phyloP scores from a whole-genome alignment of 2,888 invertebrate species.

The Vandiemenella viatica region DNA sequence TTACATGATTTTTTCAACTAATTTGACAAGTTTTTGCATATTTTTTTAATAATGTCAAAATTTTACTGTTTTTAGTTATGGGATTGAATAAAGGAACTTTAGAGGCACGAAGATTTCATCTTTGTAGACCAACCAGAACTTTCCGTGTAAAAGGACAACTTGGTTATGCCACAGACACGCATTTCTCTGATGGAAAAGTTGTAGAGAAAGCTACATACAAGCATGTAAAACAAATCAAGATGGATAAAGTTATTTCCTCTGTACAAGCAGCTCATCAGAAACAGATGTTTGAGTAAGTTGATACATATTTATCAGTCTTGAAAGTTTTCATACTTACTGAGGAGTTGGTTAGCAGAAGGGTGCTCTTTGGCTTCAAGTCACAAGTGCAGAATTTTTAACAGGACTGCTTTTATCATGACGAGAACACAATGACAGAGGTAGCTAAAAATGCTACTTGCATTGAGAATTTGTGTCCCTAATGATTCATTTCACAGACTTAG shows the following conservation, averaged over 20 bases:
- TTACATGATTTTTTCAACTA: too few species aligned
- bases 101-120: slow-evolving; percentile 38
- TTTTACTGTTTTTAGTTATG: slow-evolving; percentile 39
- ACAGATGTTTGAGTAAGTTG: slow-evolving; percentile 66
- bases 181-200: slow-evolving; percentile 53
- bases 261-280: slow-evolving; percentile 77
- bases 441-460: too few species aligned
- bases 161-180: slow-evolving; percentile 60
- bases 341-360: too few species aligned
- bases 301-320: neutral
- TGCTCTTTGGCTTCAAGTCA: too few species aligned
- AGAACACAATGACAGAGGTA: too few species aligned
- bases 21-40: too few species aligned
- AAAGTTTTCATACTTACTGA: neutral
- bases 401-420: too few species aligned
- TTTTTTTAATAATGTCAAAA: neutral
- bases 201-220: slow-evolving; percentile 51
- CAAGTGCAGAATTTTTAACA: too few species aligned
- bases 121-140: slow-evolving; percentile 46
- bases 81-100: slow-evolving; percentile 54
- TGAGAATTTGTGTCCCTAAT: too few species aligned
- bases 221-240: slow-evolving; percentile 49
- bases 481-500: too few species aligned
- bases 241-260: slow-evolving; percentile 60
- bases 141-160: slow-evolving; percentile 61